These are phyloP conservation scores for Chelonus insularis DNA, from an alignment of 1,140 invertebrate species.

Conservation along the genomic window DNA sequence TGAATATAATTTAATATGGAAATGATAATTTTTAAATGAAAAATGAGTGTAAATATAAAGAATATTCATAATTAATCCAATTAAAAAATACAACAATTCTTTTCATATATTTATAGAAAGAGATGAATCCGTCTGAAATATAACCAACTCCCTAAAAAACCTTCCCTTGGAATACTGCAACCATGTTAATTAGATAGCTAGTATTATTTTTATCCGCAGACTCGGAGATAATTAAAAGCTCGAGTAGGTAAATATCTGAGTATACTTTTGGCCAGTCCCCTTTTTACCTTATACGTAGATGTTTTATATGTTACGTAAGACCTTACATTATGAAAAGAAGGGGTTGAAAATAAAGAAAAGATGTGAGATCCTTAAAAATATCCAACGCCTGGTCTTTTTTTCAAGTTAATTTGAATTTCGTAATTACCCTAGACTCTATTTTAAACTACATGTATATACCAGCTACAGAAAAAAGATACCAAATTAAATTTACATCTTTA, in stretches of 20 bases:
- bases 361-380: conserved; percentile 54
- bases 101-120: too few relatives aligned
- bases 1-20: too few relatives aligned
- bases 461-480: too few relatives aligned
- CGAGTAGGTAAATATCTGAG: conserved; percentile 61
- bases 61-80: too few relatives aligned
- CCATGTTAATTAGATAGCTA: conserved; percentile 35
- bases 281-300: neutral
- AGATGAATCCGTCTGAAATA: too few relatives aligned
- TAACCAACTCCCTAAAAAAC: too few relatives aligned
- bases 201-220: conserved; percentile 37
- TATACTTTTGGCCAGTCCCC: conserved; percentile 31
- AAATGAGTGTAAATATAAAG: too few relatives aligned
- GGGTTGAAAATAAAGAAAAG: conserved; percentile 23
- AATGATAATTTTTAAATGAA: too few relatives aligned
- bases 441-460: neutral
- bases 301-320: neutral
- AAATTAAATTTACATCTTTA: too few relatives aligned
- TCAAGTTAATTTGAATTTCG: conserved; percentile 62
- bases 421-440: conserved; percentile 53
- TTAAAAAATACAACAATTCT: too few relatives aligned
- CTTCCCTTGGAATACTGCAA: conserved; percentile 9
- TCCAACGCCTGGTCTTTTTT: conserved; percentile 51
- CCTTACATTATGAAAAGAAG: conserved; percentile 9
- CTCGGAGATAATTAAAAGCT: conserved; percentile 57